Base-by-base conservation (phyloP, 2,888 invertebrate species). In the Cylindroiulus punctatus region DNA sequence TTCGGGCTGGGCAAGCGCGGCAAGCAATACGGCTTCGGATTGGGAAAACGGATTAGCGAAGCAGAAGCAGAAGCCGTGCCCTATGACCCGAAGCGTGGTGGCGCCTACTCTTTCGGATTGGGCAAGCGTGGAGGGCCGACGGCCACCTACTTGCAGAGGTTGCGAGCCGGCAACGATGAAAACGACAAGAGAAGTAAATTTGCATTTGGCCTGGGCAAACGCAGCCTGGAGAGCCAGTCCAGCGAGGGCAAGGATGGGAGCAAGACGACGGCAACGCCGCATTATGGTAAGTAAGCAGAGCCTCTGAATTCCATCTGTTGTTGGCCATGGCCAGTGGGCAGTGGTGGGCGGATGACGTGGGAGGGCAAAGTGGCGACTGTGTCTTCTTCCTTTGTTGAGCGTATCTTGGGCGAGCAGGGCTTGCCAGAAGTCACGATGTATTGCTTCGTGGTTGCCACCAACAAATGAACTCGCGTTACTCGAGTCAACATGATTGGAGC, bases 201-300 rank as follows among this genome's bases (percentile, higher is more conserved):
- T 57, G 36, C 86, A 3, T 86, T 86, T 14, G 84, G 84, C 22
- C 57, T 86, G 83, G 86, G 86, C 7, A 86, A 86, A n/a, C 14
- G 86, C 19, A 85, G 84, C 52, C 26, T 76, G 30, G 26, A 76
- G 14, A 76, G 12, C 76, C 76, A 26, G 14, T 76, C 76, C 83
- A 26, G 19, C n/a, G 83, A 83, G 40, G 83, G 12, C 44, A 42
- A 40, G 14, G 44, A 40, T 1, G 83, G 32, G 40, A 52, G 12
- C 84, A 47, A 42, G 22, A 84, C 52, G 84, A 84, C 84, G 17
- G 84, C 84, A 52, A 17, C 44, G 47, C 84, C 84, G 26, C 10
- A 42, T 10, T 42, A 32, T 32, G 52, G 84, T 84, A 26, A 52
- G 84, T 84, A 84, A n/a, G 36, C 7, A 36, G 7, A 36, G 36